Evolutionary conservation across 2,113 vertebrate species (phyloP), one percentile per base, ranked within the genome.

Genomic region (Varanus komodoensis): DNA sequence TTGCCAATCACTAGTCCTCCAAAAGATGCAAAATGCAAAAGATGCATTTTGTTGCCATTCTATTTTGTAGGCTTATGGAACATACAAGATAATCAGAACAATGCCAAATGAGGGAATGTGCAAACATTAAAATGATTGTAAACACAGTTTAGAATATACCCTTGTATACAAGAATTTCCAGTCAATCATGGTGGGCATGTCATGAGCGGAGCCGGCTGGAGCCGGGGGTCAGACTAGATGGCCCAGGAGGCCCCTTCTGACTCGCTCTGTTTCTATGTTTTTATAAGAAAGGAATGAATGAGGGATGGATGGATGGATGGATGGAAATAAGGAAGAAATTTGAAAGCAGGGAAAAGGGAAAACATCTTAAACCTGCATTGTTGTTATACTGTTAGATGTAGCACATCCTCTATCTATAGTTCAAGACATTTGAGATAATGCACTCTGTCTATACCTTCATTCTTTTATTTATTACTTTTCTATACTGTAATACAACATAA

Each of bases 31-130:
- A n/a, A n/a, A n/a, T n/a, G 23, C 17, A 9, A 57, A 61, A n/a
- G 52, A 32, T 74, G 50, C 21, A 27, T 57, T 69, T 1, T 8
- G 8, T 6, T 88, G 44, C 34, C 34, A 34, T 50, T 67, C 68
- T 93, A 8, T 87, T 91, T 12, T 94, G 90, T 69, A 83, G 87
- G 4, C n/a, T 93, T 86, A 64, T 87, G 77, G 90, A 88, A 34
- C 27, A 86, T 11, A 93, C n/a, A 23, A 61, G 44, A 87, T 82
- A 81, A 52, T 6, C 81, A 94, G 91, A 95, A 92, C 82, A 89
- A 91, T 88, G 88, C 67, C 81, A 77, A 92, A 92, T 8, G 19
- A 79, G 19, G 84, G 87, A 93, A 93, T 90, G 82, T 73, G 88
- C 6, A 54, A 48, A 71, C 34, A 32, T 38, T 25, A 80, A 81